Conservation (phyloP, 2,113 vertebrate species). For the Ptychochromis oligacanthus region DNA sequence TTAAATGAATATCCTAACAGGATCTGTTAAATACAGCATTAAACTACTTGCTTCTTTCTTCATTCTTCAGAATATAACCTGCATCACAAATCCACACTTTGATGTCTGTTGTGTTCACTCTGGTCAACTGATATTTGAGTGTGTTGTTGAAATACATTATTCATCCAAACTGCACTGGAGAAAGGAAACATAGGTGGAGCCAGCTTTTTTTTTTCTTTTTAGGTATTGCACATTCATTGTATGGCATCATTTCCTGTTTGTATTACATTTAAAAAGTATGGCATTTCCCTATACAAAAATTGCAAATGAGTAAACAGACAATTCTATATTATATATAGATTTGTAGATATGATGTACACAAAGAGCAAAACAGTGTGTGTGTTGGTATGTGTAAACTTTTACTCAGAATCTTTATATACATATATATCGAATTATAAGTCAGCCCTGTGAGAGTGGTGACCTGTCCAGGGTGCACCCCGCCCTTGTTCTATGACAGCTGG, state of each 20-base stretch:
- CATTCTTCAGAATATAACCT: not conserved
- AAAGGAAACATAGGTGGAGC: not conserved
- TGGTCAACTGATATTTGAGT: not conserved
- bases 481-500: no score
- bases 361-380: not conserved
- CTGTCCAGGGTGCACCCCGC: no score
- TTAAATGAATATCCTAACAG: not conserved
- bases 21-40: not conserved
- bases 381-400: not conserved
- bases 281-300: not conserved
- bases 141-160: slow-evolving; percentile 1
- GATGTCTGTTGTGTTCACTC: not conserved
- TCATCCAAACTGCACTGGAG: not conserved
- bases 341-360: not conserved
- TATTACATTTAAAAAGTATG: not conserved
- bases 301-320: not conserved
- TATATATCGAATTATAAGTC: no score
- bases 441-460: no score
- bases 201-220: not conserved
- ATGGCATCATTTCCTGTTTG: not conserved
- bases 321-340: not conserved
- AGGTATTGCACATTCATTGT: not conserved
- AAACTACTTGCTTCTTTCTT: not conserved
- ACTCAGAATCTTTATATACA: no score
- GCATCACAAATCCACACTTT: not conserved